These are phyloP conservation scores for Cathartes aura DNA, from an alignment of 2,113 vertebrate species.

Conservation along the genomic window DNA sequence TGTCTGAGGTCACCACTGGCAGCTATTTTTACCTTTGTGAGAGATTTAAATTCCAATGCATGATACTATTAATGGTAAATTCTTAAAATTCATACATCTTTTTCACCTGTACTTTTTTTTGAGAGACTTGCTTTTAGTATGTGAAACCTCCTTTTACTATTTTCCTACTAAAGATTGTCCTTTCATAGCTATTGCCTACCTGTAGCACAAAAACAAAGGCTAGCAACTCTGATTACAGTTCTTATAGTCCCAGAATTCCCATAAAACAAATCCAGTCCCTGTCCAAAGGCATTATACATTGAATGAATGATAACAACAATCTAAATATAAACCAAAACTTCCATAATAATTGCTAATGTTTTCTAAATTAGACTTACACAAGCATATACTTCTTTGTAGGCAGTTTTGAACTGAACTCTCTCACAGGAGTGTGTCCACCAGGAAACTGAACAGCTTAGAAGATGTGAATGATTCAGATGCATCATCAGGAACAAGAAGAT, in stretches of 20 bases:
- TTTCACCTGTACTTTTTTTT: neutral
- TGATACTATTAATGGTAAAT: neutral
- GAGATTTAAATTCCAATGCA: neutral
- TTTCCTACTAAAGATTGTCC: neutral
- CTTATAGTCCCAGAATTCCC: neutral
- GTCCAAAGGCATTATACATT: neutral
- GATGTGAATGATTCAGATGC: slow-evolving; percentile 13
- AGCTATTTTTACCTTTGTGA: neutral
- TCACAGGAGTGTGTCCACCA: neutral
- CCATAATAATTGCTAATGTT: neutral
- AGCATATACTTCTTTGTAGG: neutral
- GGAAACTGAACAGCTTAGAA: neutral
- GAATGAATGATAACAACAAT: neutral
- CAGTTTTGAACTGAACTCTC: neutral
- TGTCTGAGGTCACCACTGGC: neutral
- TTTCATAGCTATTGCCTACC: neutral
- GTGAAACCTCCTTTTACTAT: neutral
- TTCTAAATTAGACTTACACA: neutral
- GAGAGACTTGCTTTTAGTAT: neutral
- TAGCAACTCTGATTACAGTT: neutral
- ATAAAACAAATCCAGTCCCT: neutral
- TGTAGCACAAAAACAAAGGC: neutral
- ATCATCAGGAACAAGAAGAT: slow-evolving; percentile 24
- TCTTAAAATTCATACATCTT: neutral
- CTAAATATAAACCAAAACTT: neutral